Conservation (phyloP, 2,797 vertebrate genomes). For the Melanotaenia nigrans region DNA sequence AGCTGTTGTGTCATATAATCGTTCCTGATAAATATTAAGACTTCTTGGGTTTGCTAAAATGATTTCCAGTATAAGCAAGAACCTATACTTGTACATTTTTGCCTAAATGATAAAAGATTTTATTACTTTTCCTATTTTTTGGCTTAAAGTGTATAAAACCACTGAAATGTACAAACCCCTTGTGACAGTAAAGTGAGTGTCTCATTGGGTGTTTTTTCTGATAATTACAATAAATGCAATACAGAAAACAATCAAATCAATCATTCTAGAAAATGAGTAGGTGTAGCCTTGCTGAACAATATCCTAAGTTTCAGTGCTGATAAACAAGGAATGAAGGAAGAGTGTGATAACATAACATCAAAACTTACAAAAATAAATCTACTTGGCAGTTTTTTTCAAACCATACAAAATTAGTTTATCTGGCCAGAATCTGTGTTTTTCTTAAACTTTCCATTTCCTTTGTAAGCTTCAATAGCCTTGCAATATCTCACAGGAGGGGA, state of each 20-base stretch:
- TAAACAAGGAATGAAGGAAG: conserved; percentile 4
- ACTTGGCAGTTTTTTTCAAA: not conserved
- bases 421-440: conserved; percentile 15
- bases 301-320: not conserved
- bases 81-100: conserved; percentile 13
- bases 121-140: not conserved
- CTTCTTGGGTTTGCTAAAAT: not conserved
- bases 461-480: conserved; percentile 59
- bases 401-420: conserved; percentile 52
- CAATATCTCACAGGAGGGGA: conserved; percentile 38
- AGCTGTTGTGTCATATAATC: conserved; percentile 12
- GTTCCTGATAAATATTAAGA: conserved; percentile 17
- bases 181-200: not conserved
- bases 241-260: not conserved
- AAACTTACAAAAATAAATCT: not conserved
- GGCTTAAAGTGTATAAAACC: not conserved
- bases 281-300: not conserved
- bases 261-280: not conserved
- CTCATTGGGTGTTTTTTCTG: too few relatives aligned
- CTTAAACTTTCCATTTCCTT: conserved; percentile 61
- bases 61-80: conserved; percentile 10
- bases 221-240: not conserved
- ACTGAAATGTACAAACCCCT: not conserved
- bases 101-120: not conserved
- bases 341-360: conserved; percentile 34